Base-by-base conservation (phyloP, 2,797 vertebrate species). In the Anguilla obscura region DNA sequence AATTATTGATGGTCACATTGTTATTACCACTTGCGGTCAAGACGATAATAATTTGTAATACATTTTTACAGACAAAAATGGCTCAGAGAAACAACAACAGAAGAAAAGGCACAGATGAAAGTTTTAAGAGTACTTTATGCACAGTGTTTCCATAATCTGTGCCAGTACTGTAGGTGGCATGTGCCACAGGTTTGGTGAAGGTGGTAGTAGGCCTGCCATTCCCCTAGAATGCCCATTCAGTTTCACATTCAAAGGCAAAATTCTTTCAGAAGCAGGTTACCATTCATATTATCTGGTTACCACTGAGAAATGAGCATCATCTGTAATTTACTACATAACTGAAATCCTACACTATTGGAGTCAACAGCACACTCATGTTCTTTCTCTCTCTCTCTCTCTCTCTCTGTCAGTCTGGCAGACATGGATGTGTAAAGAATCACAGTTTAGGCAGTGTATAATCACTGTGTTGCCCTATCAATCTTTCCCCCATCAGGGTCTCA, bases 381-480 rank as follows among this genome's bases (percentile, higher is more conserved):
- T 71, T 8, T 84, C 52, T 18, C 5, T 60, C 40, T 48, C 40
- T 45, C n/a, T n/a, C 56, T 85, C n/a, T 16, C 18, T 0, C 14
- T 10, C 45, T 84, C n/a, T 58, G 18, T 86, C 79, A 83, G 40
- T 48, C 79, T n/a, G 21, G 79, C 9, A 0, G 21, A 48, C 10
- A 50, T 50, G 45, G 24, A 50, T 82, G 79, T 50, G 16, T n/a
- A 76, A 40, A 76, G 69, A 71, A 71, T 71, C 69, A 71, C 69
- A 71, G 69, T 69, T 24, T 69, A 69, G 63, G 21, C 45, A 82
- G 45, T 82, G 45, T n/a, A 82, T 82, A 50, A 82, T 82, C 79
- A 82, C 45, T 21, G 21, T 10, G 79, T 24, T 82, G 21, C 40
- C 79, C 79, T 48, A 48, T 82, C 79, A 45, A 79, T 79, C 74